A percentile compares a stretch with the other conserved stretches of the same genome.
Evolutionary conservation across 2,797 vertebrate species (phyloP).

Genomic region (Monodelphis domestica): DNA sequence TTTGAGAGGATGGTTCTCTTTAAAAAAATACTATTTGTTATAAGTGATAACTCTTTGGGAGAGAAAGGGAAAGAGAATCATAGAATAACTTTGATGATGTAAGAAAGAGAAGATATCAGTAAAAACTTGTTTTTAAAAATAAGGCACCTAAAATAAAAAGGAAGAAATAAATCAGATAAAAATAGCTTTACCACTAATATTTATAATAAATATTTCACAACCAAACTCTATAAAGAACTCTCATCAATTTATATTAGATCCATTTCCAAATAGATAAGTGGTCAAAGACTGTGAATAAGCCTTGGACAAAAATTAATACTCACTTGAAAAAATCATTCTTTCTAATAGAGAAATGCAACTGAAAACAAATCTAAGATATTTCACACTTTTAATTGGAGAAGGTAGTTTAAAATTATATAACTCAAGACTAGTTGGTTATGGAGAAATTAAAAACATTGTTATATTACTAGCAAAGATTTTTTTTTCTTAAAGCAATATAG

Average conservation of each 20-base stretch:
- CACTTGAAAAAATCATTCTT: not conserved
- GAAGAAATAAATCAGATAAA: no score
- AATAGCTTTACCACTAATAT: no score
- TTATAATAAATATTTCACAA: no score
- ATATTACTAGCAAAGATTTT: not conserved
- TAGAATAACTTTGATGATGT: no score
- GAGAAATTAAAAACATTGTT: not conserved
- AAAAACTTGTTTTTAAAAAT: not conserved
- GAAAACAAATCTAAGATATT: not conserved
- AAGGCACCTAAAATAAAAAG: not conserved
- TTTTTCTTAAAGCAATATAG: not conserved
- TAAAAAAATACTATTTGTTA: not conserved
- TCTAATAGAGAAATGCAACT: not conserved
- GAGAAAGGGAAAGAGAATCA: no score
- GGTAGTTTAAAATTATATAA: no score
- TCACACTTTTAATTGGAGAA: no score
- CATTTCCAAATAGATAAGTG: not conserved
- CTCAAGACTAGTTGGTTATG: not conserved
- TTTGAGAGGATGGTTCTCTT: not conserved
- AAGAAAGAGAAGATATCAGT: not conserved
- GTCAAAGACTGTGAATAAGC: not conserved
- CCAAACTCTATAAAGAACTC: no score
- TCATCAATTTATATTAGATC: no score
- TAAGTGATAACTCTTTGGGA: no score
- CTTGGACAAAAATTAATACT: not conserved